phyloP scores from a whole-genome alignment of 2,888 invertebrate species.

The Dione vanillae region DNA sequence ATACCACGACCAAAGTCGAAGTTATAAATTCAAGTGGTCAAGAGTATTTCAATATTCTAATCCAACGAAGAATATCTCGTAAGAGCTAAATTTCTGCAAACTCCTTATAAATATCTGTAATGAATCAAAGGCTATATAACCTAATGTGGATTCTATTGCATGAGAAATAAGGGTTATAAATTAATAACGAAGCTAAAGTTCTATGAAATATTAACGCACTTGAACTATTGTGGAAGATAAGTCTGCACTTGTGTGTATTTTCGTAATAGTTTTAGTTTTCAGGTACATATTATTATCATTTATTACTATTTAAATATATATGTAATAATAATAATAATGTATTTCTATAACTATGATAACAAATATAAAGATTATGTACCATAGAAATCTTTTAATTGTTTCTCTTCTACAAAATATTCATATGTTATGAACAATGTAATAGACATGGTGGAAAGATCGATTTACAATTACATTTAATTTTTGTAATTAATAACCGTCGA shows the following conservation, averaged over 20 bases:
- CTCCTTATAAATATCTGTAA: slow-evolving; percentile 16
- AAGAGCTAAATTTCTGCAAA: slow-evolving; percentile 12
- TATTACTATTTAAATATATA: too few relatives aligned
- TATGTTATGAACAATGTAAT: too few relatives aligned
- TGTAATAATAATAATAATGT: too few relatives aligned
- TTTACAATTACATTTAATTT: too few relatives aligned
- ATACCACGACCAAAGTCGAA: too few relatives aligned
- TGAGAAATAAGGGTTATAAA: slow-evolving; percentile 8
- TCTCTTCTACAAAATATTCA: too few relatives aligned
- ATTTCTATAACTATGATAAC: too few relatives aligned
- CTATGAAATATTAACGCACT: slow-evolving; percentile 4
- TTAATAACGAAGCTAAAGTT: slow-evolving; percentile 5
- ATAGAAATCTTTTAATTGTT: too few relatives aligned
- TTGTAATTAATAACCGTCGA: too few relatives aligned
- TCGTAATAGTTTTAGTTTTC: not conserved
- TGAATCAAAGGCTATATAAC: not conserved
- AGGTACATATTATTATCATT: too few relatives aligned
- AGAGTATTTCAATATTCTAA: slow-evolving; percentile 19
- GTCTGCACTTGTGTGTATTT: slow-evolving; percentile 3
- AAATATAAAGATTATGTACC: too few relatives aligned
- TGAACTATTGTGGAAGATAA: slow-evolving; percentile 16
- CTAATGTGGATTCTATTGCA: not conserved
- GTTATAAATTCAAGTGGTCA: slow-evolving; percentile 16
- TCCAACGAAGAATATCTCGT: slow-evolving; percentile 6
- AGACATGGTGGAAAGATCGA: too few relatives aligned